These are phyloP conservation scores for Neoscelio sp. DNA, from an alignment of 2,888 invertebrate species.

Conservation along the genomic window DNA sequence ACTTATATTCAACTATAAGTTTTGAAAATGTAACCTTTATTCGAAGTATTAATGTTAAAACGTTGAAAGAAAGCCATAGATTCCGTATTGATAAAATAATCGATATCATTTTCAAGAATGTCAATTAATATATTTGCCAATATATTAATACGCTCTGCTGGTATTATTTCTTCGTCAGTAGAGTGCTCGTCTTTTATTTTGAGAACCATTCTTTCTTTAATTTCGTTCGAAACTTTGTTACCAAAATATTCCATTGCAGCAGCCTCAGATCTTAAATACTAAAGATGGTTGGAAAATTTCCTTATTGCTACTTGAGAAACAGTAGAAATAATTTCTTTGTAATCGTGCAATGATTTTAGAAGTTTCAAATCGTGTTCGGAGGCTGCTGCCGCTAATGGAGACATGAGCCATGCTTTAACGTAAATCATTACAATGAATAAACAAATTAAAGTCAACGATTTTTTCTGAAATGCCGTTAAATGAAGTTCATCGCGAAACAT, in stretches of 20 bases:
- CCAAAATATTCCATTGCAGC: conserved; percentile 56
- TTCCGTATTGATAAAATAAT: no score
- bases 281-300: conserved; percentile 53
- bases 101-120: no score
- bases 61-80: no score
- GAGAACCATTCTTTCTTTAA: conserved; percentile 18
- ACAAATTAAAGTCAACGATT: no score
- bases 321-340: conserved; percentile 18
- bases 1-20: no score
- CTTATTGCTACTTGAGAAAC: conserved; percentile 32
- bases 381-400: conserved; percentile 49
- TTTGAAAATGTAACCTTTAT: no score
- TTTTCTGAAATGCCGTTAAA: no score
- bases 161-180: conserved; percentile 2
- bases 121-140: no score
- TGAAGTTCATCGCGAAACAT: no score
- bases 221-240: conserved; percentile 5
- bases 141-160: no score
- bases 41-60: no score
- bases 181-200: conserved; percentile 2
- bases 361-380: conserved; percentile 64
- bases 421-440: no score
- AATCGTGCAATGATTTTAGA: conserved; percentile 52
- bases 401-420: conserved; percentile 43
- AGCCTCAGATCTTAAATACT: conserved; percentile 55